A percentile compares a stretch with the other conserved stretches of the same genome.
These are phyloP conservation scores for Natrix natrix DNA, from an alignment of 2,797 vertebrate genomes.

Conservation along the genomic window DNA sequence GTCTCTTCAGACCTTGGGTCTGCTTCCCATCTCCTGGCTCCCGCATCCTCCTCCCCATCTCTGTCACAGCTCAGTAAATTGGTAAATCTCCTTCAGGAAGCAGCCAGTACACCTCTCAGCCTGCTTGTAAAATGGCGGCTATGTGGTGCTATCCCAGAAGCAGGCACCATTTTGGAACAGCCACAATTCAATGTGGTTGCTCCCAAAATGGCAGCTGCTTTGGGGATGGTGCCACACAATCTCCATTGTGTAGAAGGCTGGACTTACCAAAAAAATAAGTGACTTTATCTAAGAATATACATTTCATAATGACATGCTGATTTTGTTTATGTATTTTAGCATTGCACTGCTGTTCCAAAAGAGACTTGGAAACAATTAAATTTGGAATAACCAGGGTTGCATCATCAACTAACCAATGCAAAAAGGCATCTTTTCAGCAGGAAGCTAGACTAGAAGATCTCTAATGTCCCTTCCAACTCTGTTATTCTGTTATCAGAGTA, in stretches of 20 bases:
- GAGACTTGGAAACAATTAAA: not conserved
- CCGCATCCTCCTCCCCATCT: no score
- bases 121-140: no score
- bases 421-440: not conserved
- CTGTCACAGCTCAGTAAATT: no score
- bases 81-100: no score
- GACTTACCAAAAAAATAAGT: no score
- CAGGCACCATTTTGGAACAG: not conserved
- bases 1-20: no score
- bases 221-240: no score
- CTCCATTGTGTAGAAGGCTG: no score
- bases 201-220: not conserved
- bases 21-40: no score
- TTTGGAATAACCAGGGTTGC: fast-evolving
- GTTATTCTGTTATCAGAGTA: not conserved
- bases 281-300: not conserved
- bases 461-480: not conserved
- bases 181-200: not conserved
- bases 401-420: not conserved
- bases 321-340: not conserved
- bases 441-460: not conserved
- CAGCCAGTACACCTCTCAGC: no score
- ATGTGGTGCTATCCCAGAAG: not conserved
- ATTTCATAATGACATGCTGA: not conserved
- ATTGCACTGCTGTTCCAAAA: fast-evolving